Conservation (phyloP, 53 echinoderm and acorn worm species). For the Astropecten irregularis region DNA sequence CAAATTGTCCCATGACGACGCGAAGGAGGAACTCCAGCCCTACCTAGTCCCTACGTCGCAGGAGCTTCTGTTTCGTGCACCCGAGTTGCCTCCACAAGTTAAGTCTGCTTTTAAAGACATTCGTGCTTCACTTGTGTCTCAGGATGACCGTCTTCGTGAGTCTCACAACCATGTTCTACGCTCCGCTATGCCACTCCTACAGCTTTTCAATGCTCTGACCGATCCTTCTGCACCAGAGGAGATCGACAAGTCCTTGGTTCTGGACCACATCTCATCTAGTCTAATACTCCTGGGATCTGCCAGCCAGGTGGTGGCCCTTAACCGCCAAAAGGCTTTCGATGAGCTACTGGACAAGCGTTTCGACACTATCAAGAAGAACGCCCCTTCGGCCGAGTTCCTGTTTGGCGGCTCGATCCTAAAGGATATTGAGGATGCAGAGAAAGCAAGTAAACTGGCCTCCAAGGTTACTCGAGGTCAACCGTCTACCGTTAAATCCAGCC, state of each 20-base stretch:
- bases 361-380: neutral
- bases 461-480: neutral
- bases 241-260: neutral
- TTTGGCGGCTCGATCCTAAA: neutral
- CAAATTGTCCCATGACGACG: neutral
- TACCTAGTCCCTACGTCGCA: slow-evolving; percentile 16
- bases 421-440: neutral
- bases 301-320: neutral
- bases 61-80: neutral
- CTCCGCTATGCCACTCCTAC: neutral
- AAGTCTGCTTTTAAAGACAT: slow-evolving; percentile 7
- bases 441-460: neutral
- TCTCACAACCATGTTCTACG: neutral
- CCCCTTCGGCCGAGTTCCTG: neutral
- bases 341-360: neutral
- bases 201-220: neutral
- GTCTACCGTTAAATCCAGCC: neutral
- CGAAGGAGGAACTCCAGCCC: slow-evolving; percentile 2
- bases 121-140: neutral
- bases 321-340: neutral
- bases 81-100: slow-evolving; percentile 10
- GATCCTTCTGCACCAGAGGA: neutral
- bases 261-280: neutral
- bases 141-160: neutral
- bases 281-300: neutral